Base-by-base conservation (phyloP, 2,888 invertebrate genomes). In the Tachina grossa region DNA sequence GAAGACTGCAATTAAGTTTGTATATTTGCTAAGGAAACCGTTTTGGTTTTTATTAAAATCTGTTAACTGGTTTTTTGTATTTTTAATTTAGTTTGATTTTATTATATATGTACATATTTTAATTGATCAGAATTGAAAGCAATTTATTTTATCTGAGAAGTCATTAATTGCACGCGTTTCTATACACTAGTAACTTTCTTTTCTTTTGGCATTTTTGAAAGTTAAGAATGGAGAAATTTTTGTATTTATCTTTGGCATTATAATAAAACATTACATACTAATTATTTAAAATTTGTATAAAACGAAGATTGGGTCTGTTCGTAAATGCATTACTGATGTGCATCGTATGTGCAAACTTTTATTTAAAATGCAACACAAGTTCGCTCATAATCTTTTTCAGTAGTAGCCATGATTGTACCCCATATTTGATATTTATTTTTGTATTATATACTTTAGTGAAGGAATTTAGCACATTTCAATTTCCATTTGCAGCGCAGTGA, bases 21-120 rank as follows among this genome's bases (percentile, higher is more conserved):
- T 31, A 45, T 31, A 16, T 53, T 66, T 76, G 10, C 22, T n/a
- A n/a, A 47, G 22, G 39, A 53, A 74, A 59, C 11, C 71, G 39
- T 59, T 78, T 59, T 61, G 80, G 72, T 75, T 86, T 84, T 81
- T 79, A 76, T 80, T 63, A 19, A 53, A 51, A 75, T 31, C 45
- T 47, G 14, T 1, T 9, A 39, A 75, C 51, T 55, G 49, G 81
- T 68, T 75, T 79, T 63, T 45, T 2, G 13, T 19, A 31, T 31
- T 6, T 51, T 78, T 55, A 16, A 41, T 71, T 79, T 31, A 3
- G 31, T 31, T 31, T 31, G 31, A 31, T 55, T 55, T 57, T 72
- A 14, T 9, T 16, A 19, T 19, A 47, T 9, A 41, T 16, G 13
- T 51, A 47, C 2, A 14, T 47, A 53, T 53, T 53, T 53, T n/a